These are phyloP conservation scores for Triplophysa yarkandensis DNA, from an alignment of 2,797 vertebrate genomes.

Conservation along the genomic window DNA sequence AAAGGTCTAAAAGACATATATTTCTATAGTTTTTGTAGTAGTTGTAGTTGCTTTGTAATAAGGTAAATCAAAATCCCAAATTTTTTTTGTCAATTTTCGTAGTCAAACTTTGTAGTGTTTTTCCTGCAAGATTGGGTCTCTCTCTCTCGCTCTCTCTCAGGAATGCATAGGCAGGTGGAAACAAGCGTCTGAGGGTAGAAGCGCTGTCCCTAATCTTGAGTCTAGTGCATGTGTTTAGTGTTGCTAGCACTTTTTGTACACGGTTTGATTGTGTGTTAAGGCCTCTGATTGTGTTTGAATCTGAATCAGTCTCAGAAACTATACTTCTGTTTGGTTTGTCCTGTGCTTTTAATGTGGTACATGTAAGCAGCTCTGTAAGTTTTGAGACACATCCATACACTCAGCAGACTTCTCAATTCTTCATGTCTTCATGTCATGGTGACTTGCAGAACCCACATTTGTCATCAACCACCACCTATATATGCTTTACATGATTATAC, in stretches of 20 bases:
- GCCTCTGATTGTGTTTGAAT: background rate
- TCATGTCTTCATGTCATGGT: conserved; percentile 1
- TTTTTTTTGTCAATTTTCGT: too few species aligned
- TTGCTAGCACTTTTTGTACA: background rate
- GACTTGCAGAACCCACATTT: background rate
- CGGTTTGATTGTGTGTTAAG: background rate
- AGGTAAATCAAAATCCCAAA: too few species aligned
- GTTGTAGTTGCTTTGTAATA: background rate
- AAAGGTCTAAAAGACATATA: background rate
- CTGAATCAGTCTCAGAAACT: background rate
- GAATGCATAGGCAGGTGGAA: conserved; percentile 55
- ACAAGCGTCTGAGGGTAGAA: conserved; percentile 45
- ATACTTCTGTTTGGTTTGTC: background rate
- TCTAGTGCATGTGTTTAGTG: background rate
- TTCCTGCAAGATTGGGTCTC: conserved; percentile 27
- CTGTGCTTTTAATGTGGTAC: background rate
- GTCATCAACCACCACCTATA: background rate
- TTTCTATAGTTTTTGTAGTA: too few species aligned
- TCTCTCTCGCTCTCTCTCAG: conserved; percentile 27
- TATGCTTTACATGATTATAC: background rate
- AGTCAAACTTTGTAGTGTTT: too few species aligned
- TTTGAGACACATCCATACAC: background rate
- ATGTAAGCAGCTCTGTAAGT: background rate
- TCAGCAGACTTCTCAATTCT: background rate
- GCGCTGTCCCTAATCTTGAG: background rate